phyloP scores from a whole-genome alignment of 2,888 invertebrate genomes.

The Pachymerium ferrugineum region DNA sequence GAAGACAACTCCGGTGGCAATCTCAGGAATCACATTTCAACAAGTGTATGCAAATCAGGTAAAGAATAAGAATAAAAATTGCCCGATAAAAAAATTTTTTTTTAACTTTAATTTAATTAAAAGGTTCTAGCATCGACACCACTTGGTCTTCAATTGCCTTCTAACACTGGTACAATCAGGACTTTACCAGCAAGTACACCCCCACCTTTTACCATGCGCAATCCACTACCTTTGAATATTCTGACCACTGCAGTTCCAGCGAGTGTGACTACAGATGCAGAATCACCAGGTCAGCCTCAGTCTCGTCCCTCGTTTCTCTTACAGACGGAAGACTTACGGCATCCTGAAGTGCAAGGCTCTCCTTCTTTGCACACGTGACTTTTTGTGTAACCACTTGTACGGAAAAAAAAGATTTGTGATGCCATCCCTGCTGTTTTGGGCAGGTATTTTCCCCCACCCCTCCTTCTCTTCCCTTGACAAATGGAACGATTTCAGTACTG shows the following conservation, averaged over 20 bases:
- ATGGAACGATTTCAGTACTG: neutral
- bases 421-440: neutral
- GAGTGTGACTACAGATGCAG: neutral
- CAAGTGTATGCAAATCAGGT: conserved; percentile 33
- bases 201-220: neutral
- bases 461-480: neutral
- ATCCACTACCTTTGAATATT: conserved; percentile 6
- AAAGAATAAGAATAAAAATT: neutral
- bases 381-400: neutral
- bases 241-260: conserved; percentile 25
- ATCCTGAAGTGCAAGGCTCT: conserved; percentile 29
- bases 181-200: conserved; percentile 1
- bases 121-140: conserved; percentile 19
- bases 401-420: conserved; percentile 20
- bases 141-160: conserved; percentile 28
- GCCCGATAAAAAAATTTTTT: neutral
- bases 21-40: conserved; percentile 31
- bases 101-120: neutral
- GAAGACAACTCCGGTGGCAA: conserved; percentile 23
- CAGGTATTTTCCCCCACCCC: neutral
- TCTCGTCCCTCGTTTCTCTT: conserved; percentile 25
- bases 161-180: neutral
- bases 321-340: conserved; percentile 32
- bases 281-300: conserved; percentile 20
- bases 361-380: conserved; percentile 31